Evolutionary conservation across 2,113 vertebrate genomes (phyloP), one percentile per base, ranked within the genome.

Genomic region (Podarcis cretensis): DNA sequence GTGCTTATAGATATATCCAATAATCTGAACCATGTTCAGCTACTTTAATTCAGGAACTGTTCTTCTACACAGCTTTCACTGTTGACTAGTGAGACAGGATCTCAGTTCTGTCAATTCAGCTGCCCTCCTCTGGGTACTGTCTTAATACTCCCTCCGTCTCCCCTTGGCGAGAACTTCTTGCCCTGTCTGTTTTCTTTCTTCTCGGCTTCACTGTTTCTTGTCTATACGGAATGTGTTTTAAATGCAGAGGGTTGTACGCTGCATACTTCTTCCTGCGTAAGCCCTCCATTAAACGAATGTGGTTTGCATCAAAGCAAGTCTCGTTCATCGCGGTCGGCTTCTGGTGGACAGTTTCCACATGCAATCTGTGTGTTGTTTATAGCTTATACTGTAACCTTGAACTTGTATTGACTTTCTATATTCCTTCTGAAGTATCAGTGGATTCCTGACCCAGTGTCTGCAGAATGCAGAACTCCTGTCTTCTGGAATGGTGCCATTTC

Each of bases 1-100:
- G 97, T 98, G 98, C 98, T 97, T 98, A 98, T 97, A 97, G 97
- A 98, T 98, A 98, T 98, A 98, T 97, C 97, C 97, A 95, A 98
- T 99, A 98, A 98, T 99, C 99, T 99, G 99, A 99, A 99, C 99
- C 98, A 92, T 99, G 99, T 99, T 99, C 99, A 99, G 98, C 98
- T 97, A 98, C 98, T 97, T 97, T 97, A 94, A 96, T 97, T 97
- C 97, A 96, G 98, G 97, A 97, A 95, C 87, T 96, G 95, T 96
- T 85, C 94, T 95, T 97, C 96, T 96, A 75, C 89, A 95, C 94
- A 89, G 87, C 93, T 95, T 90, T 93, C 87, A 40, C 95, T 90
- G 94, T 95, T 66, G 71, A 23, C 1, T 57, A 21, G 79, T 83
- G 74, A 92, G 86, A 94, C n/a, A 57, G 90, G 89, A 66, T 92